Percentiles rank a stretch among this genome's conserved stretches.
phyloP scores from a whole-genome alignment of 35 echinoderm and acorn worm species.

The Heliocidaris tuberculata region DNA sequence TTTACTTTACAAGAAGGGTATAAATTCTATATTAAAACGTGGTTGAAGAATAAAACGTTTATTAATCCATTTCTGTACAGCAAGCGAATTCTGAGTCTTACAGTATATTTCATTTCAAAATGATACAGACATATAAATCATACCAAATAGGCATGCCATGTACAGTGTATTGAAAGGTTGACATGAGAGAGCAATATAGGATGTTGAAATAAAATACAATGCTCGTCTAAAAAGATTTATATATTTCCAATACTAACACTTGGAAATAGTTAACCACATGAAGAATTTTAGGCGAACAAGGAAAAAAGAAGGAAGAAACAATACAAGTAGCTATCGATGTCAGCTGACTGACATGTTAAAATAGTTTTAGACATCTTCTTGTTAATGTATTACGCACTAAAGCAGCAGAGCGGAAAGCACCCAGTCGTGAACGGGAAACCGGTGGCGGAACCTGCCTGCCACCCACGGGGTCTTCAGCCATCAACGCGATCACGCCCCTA shows the following conservation, averaged over 20 bases:
- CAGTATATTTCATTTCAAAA: too few species aligned
- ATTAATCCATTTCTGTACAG: too few species aligned
- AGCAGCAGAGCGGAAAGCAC: constrained; percentile 8
- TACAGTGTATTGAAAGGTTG: too few species aligned
- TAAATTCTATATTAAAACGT: too few species aligned
- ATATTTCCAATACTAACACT: not conserved
- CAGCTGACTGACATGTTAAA: not conserved
- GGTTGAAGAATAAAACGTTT: too few species aligned
- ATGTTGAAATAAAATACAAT: too few species aligned
- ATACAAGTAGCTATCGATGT: not conserved
- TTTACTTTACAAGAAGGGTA: too few species aligned
- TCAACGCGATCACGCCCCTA: not conserved
- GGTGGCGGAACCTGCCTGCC: not conserved
- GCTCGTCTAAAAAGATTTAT: too few species aligned
- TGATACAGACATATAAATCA: too few species aligned
- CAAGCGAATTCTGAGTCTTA: too few species aligned
- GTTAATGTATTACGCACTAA: not conserved
- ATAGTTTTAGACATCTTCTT: not conserved
- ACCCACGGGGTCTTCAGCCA: constrained; percentile 3
- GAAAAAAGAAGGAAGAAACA: not conserved
- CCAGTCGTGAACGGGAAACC: constrained; percentile 25
- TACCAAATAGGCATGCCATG: too few species aligned
- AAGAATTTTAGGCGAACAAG: not conserved
- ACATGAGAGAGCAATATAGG: too few species aligned
- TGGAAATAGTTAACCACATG: not conserved